Evolutionary conservation across 2,888 invertebrate species (phyloP).

Genomic region (Synanthedon vespiformis): DNA sequence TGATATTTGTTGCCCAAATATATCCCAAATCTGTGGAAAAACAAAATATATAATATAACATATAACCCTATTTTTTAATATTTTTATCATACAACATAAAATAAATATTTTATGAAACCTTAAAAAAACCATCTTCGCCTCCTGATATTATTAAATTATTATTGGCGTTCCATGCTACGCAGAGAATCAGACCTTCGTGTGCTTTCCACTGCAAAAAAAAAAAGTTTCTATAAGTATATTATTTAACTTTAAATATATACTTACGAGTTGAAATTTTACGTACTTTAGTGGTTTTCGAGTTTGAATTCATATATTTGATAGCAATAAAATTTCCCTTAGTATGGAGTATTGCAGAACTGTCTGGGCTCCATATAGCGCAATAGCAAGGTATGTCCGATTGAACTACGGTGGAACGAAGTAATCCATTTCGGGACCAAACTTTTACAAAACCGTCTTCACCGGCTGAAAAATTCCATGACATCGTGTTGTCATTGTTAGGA

Average conservation of each 20-base stretch:
- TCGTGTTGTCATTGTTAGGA: background rate
- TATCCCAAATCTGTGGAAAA: slow-evolving; percentile 84
- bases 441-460: slow-evolving; percentile 98
- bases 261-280: background rate
- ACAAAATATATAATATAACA: background rate
- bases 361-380: slow-evolving; percentile 86
- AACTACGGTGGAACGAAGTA: slow-evolving; percentile 90
- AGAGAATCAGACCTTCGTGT: slow-evolving; percentile 93
- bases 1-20: slow-evolving; percentile 88
- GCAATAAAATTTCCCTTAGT: slow-evolving; percentile 76
- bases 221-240: background rate
- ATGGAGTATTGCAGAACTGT: slow-evolving; percentile 76
- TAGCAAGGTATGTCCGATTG: slow-evolving; percentile 85
- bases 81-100: background rate
- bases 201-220: slow-evolving; percentile 87
- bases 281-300: slow-evolving; percentile 79
- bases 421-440: slow-evolving; percentile 96
- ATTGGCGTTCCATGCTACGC: slow-evolving; percentile 94
- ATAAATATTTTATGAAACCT: slow-evolving; percentile 56
- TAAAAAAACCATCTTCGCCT: slow-evolving; percentile 93
- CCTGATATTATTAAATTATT: slow-evolving; percentile 94
- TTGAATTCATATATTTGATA: slow-evolving; percentile 80
- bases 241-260: background rate
- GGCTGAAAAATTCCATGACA: slow-evolving; percentile 58
- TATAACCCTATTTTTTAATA: too few relatives aligned